A percentile compares a stretch with the other conserved stretches of the same genome.
Conservation (phyloP, 2,113 vertebrate species). For the Dicentrarchus labrax region DNA sequence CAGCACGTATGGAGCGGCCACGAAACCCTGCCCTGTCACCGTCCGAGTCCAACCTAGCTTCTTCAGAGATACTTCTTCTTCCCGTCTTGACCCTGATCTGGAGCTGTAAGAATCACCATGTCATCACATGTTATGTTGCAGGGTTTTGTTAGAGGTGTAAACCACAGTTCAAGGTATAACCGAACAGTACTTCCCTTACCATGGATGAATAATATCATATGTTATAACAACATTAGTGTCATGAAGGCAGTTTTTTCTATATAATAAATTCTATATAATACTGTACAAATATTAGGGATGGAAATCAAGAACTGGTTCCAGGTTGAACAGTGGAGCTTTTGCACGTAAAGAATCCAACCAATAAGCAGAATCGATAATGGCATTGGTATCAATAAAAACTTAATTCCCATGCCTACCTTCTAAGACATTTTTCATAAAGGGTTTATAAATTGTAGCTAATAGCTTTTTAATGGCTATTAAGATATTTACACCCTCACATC, state of each 20-base stretch:
- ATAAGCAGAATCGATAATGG: too few relatives aligned
- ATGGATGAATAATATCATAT: too few relatives aligned
- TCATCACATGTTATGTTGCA: background rate
- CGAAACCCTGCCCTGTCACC: slow-evolving; percentile 81
- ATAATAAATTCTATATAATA: too few relatives aligned
- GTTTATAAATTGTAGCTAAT: background rate
- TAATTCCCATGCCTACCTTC: background rate
- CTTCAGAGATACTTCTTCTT: slow-evolving; percentile 50
- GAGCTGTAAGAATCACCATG: slow-evolving; percentile 82
- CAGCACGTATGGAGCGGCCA: slow-evolving; percentile 79
- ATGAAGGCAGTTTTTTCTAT: too few relatives aligned
- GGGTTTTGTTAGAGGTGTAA: background rate
- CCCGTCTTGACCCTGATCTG: slow-evolving; percentile 66
- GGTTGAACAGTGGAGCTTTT: too few relatives aligned
- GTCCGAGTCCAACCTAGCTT: slow-evolving; percentile 85
- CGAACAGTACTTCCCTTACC: too few relatives aligned
- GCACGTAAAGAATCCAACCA: too few relatives aligned
- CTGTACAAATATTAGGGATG: too few relatives aligned
- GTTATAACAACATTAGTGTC: too few relatives aligned
- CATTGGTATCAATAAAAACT: too few relatives aligned
- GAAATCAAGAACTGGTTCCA: too few relatives aligned
- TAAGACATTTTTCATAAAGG: background rate
- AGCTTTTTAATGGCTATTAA: background rate
- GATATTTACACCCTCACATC: background rate
- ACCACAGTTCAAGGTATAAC: too few relatives aligned